phyloP scores from a whole-genome alignment of 2,113 vertebrate genomes.

The Osmerus mordax region DNA sequence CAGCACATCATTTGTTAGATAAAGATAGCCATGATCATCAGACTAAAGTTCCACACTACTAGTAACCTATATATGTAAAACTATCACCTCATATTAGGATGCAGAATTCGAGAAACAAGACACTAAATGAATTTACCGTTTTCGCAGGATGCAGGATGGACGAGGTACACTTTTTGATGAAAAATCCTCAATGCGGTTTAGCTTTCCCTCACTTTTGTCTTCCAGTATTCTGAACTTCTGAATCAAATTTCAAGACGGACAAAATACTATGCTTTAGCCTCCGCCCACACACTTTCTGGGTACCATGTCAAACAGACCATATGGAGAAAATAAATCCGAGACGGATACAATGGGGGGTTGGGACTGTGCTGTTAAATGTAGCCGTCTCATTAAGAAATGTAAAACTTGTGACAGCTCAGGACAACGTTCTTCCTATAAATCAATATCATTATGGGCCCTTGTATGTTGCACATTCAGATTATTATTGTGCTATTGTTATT shows the following conservation, averaged over 20 bases:
- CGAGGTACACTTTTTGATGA: constrained; percentile 17
- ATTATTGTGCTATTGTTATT: not conserved
- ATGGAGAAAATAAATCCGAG: constrained; percentile 70
- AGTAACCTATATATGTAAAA: too few species aligned
- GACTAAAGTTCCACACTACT: too few species aligned
- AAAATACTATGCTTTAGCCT: constrained; percentile 69
- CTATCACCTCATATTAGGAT: too few species aligned
- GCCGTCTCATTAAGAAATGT: constrained; percentile 11
- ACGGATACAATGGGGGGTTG: constrained; percentile 22
- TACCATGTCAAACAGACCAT: constrained; percentile 68
- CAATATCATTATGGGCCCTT: not conserved
- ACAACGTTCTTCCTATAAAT: too few species aligned
- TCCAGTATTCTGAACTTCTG: constrained; percentile 69
- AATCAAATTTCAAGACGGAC: constrained; percentile 76
- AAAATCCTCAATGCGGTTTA: not conserved
- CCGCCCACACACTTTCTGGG: constrained; percentile 64
- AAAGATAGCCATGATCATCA: too few species aligned
- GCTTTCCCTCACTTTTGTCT: constrained; percentile 59
- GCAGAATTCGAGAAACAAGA: not conserved
- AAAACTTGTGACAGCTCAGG: constrained; percentile 31
- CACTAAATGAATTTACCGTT: constrained; percentile 24
- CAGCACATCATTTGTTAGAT: too few species aligned
- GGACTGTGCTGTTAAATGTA: not conserved
- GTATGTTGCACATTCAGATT: not conserved
- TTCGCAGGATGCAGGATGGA: constrained; percentile 29